A percentile compares a stretch with the other conserved stretches of the same genome.
These are phyloP conservation scores for Drosophila aldrichi DNA, from an alignment of 2,888 invertebrate genomes.

Conservation along the genomic window DNA sequence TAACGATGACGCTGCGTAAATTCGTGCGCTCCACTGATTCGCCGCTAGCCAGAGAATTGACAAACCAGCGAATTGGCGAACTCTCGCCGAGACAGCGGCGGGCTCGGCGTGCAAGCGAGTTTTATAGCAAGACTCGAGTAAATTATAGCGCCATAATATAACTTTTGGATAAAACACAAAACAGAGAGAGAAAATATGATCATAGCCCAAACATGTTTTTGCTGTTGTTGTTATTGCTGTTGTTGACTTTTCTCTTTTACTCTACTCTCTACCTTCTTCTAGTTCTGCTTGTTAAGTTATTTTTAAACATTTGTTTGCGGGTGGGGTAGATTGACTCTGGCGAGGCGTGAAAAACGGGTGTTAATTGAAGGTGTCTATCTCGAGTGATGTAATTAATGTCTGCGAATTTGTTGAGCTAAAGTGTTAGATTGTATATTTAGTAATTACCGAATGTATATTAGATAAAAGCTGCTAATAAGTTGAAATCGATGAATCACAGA, in stretches of 20 bases:
- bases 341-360: slow-evolving; percentile 20
- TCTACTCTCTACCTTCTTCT: slow-evolving; percentile 1
- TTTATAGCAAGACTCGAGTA: slow-evolving; percentile 38
- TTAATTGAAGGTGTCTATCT: slow-evolving; percentile 37
- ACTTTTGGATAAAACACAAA: slow-evolving; percentile 23
- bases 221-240: background rate
- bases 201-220: slow-evolving; percentile 1
- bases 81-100: slow-evolving; percentile 10
- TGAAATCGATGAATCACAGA: background rate
- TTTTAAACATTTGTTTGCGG: slow-evolving; percentile 3
- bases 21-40: slow-evolving; percentile 47
- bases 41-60: slow-evolving; percentile 17
- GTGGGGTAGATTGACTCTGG: slow-evolving; percentile 4
- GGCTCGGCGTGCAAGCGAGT: slow-evolving; percentile 7
- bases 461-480: slow-evolving; percentile 32
- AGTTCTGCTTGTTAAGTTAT: background rate
- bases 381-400: slow-evolving; percentile 19
- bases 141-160: slow-evolving; percentile 40
- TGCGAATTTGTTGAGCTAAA: slow-evolving; percentile 31
- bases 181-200: slow-evolving; percentile 11
- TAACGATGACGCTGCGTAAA: slow-evolving; percentile 72
- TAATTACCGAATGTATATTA: slow-evolving; percentile 29
- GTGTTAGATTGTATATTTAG: slow-evolving; percentile 33
- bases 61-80: slow-evolving; percentile 24
- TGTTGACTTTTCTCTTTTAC: slow-evolving; percentile 3